Evolutionary conservation across 2,113 vertebrate genomes (phyloP).

Genomic region (Castor canadensis): DNA sequence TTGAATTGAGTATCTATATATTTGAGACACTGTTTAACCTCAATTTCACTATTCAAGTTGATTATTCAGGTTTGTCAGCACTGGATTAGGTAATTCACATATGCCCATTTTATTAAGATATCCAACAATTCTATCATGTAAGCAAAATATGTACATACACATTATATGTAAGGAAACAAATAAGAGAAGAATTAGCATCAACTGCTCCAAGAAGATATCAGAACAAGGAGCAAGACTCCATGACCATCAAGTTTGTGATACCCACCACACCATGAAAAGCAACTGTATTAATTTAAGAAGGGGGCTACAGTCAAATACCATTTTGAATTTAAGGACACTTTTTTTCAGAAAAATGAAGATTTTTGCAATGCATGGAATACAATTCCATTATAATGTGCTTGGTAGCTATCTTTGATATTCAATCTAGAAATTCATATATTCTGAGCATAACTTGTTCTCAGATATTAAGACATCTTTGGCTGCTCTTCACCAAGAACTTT

Average conservation of each 20-base stretch:
- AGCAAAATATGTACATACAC: neutral
- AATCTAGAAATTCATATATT: conserved; percentile 17
- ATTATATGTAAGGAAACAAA: neutral
- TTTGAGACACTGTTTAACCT: neutral
- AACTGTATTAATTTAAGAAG: neutral
- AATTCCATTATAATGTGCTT: neutral
- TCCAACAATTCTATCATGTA: neutral
- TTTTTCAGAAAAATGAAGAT: neutral
- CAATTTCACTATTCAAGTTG: conserved; percentile 19
- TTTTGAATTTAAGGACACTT: neutral
- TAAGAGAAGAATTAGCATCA: neutral
- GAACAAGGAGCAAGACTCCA: neutral
- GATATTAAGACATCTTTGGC: neutral
- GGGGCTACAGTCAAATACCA: neutral
- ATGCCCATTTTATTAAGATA: neutral
- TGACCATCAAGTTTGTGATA: neutral
- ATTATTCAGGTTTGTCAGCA: neutral
- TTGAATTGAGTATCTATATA: neutral
- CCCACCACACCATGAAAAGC: neutral
- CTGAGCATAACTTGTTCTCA: conserved; percentile 32
- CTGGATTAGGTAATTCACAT: neutral
- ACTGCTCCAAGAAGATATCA: neutral
- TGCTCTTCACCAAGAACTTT: conserved; percentile 14
- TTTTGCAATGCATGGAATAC: neutral
- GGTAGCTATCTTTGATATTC: neutral